These are phyloP conservation scores for Eilema griseolum DNA, from an alignment of 2,888 invertebrate species.

Conservation along the genomic window DNA sequence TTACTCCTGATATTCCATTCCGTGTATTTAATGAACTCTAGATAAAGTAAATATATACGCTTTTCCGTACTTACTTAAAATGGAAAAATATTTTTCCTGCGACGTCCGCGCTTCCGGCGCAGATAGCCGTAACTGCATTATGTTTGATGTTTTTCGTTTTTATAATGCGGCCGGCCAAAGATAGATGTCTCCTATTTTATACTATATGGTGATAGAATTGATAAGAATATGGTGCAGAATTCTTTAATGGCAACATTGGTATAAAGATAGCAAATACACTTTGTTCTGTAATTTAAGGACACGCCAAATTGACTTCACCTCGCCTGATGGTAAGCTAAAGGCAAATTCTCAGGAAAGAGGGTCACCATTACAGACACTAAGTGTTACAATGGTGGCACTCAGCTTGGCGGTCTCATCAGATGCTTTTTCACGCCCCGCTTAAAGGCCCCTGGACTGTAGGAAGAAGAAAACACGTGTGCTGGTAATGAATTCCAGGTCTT, in stretches of 20 bases:
- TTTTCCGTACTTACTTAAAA: slow-evolving; percentile 79
- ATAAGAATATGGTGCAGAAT: slow-evolving; percentile 21
- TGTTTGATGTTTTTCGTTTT: slow-evolving; percentile 59
- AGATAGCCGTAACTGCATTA: slow-evolving; percentile 59
- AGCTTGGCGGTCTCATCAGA: too few species aligned
- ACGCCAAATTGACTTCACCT: too few species aligned
- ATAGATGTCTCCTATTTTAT: slow-evolving; percentile 52
- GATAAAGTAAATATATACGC: slow-evolving; percentile 84
- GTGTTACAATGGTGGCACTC: too few species aligned
- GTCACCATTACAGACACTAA: too few species aligned
- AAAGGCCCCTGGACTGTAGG: too few species aligned
- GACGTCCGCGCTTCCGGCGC: slow-evolving; percentile 61
- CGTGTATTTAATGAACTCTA: slow-evolving; percentile 81
- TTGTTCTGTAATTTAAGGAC: too few species aligned
- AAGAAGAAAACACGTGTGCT: too few species aligned
- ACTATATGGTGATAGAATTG: slow-evolving; percentile 41
- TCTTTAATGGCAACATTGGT: not conserved
- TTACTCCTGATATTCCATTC: not conserved
- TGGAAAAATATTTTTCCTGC: slow-evolving; percentile 84
- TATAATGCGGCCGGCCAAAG: slow-evolving; percentile 54
- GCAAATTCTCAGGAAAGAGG: too few species aligned
- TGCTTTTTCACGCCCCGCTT: too few species aligned
- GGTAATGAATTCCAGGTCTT: too few species aligned
- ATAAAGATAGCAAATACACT: not conserved
- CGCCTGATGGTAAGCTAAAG: too few species aligned